Conservation (phyloP, 2,113 vertebrate species). For the Paraplagusia blochii region DNA sequence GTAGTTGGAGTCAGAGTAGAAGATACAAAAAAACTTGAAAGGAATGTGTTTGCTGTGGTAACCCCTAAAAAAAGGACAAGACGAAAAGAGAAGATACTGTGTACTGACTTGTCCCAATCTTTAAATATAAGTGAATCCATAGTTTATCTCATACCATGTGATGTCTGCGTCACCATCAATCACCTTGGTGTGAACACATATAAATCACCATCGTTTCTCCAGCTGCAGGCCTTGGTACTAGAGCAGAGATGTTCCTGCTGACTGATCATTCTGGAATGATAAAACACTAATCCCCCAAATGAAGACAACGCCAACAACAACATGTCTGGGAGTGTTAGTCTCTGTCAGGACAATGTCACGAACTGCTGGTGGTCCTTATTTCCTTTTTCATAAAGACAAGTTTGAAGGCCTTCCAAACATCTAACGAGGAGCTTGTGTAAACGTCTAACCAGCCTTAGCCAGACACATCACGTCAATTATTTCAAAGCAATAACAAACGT, state of each 20-base stretch:
- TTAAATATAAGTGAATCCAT: too few species aligned
- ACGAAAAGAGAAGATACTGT: too few species aligned
- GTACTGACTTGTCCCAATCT: too few species aligned
- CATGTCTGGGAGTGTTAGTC: slow-evolving; percentile 10
- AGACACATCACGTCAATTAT: slow-evolving; percentile 52
- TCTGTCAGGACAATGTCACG: slow-evolving; percentile 20
- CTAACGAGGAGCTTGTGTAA: slow-evolving; percentile 64
- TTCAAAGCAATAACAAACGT: slow-evolving; percentile 40
- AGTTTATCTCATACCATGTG: too few species aligned
- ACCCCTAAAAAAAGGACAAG: too few species aligned
- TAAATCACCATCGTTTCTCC: too few species aligned
- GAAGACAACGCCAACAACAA: background rate
- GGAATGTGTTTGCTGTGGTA: too few species aligned
- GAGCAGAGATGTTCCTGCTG: background rate
- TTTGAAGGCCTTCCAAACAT: slow-evolving; percentile 66
- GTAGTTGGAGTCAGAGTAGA: too few species aligned
- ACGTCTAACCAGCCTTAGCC: slow-evolving; percentile 66
- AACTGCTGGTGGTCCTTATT: slow-evolving; percentile 68
- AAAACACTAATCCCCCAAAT: slow-evolving; percentile 14
- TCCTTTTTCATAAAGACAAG: slow-evolving; percentile 55
- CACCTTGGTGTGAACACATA: too few species aligned
- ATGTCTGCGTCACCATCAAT: too few species aligned
- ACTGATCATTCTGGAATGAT: slow-evolving; percentile 2
- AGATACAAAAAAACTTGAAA: too few species aligned
- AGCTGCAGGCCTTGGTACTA: too few species aligned